Evolutionary conservation across 2,113 vertebrate species (phyloP).

Genomic region (Bombycilla garrulus): DNA sequence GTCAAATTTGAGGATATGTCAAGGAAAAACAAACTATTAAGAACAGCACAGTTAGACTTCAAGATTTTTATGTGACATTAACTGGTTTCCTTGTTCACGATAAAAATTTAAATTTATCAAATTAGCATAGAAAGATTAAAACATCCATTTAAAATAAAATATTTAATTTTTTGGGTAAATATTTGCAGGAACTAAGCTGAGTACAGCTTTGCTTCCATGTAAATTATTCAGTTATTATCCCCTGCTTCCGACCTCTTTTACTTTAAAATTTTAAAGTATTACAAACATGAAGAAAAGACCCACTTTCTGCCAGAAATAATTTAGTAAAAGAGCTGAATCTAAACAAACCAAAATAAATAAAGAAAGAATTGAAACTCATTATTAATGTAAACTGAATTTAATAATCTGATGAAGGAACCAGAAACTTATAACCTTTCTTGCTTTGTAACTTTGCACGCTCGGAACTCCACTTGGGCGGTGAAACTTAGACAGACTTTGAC

Average conservation of each 20-base stretch:
- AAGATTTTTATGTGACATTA: background rate
- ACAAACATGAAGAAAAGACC: background rate
- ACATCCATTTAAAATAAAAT: background rate
- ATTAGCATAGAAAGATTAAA: background rate
- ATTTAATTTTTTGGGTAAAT: background rate
- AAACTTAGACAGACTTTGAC: conserved; percentile 12
- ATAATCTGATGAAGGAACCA: background rate
- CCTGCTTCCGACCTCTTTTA: background rate
- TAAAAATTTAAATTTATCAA: background rate
- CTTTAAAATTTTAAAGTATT: background rate
- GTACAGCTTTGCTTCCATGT: background rate
- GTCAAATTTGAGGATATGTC: background rate
- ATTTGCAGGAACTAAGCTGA: background rate
- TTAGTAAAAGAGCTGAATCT: background rate
- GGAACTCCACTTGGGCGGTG: conserved; percentile 47
- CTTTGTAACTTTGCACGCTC: conserved; percentile 59
- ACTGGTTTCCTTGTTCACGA: background rate
- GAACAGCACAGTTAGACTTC: background rate
- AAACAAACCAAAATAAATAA: background rate
- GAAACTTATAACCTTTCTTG: conserved; percentile 70
- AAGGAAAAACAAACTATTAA: background rate
- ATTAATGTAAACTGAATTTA: background rate
- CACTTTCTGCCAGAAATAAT: background rate
- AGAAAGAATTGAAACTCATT: background rate
- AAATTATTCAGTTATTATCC: background rate